Base-by-base conservation (phyloP, 2,797 vertebrate genomes). In the Diplodus sargus region DNA sequence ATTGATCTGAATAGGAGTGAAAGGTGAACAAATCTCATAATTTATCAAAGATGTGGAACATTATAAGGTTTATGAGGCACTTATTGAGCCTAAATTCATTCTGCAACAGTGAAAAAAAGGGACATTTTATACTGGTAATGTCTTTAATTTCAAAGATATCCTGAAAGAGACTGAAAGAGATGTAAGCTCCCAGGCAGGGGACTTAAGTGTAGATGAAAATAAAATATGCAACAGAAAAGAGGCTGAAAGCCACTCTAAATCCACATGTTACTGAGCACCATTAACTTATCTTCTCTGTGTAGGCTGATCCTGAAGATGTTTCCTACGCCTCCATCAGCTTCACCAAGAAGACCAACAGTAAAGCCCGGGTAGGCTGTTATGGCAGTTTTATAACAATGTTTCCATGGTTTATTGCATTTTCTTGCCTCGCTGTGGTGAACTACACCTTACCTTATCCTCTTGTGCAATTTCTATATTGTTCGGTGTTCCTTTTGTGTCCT, bases 301-400 rank as follows among this genome's bases (percentile, higher is more conserved):
- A 71, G 69, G 47, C 28, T 61, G 69, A 52, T 39, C 56, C 28
- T 51, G 58, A 53, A 30, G 49, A 53, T 14, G 20, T 62, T 30
- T 62, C 34, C 22, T 62, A 72, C 18, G 14, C 18, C 8, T 53
- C 49, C 14, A 12, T 72, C 18, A n/a, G 13, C 17, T 11, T 14
- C 69, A 52, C n/a, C 28, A 34, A 25, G n/a, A 71, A 18, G 22
- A 42, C 9, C 10, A 11, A 25, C 18, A 52, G 30, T 18, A n/a
- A 51, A 20, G 25, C 7, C 9, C 2, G 2, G 23, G 70, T 72
- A 28, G 42, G 49, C 30, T 28, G 48, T 45, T 15, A 47, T 2
- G 45, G 17, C 45, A 47, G 45, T 47, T 5, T 47, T 47, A 47
- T 16, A 45, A 45, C 39, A 39, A 39, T 39, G 9, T 13, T 22